Evolutionary conservation across 2,113 vertebrate species (phyloP).

Genomic region (Irena cyanogastra): DNA sequence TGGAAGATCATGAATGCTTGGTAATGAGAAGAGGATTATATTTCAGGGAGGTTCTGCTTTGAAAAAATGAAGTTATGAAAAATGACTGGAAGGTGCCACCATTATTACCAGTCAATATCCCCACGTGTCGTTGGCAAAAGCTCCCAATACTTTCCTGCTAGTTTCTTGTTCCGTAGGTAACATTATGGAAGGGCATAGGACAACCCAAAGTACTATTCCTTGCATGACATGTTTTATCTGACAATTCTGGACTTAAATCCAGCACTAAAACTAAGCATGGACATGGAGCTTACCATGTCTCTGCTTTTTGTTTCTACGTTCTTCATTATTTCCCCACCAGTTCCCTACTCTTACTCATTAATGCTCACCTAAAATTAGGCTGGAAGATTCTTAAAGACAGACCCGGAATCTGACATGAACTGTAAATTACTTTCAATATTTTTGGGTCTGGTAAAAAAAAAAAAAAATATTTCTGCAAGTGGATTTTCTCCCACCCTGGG

Average conservation of each 20-base stretch:
- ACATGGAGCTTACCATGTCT: not conserved
- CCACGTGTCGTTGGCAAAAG: not conserved
- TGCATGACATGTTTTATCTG: not conserved
- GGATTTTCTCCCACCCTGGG: not conserved
- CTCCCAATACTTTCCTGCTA: not conserved
- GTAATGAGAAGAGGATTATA: not conserved
- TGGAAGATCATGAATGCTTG: not conserved
- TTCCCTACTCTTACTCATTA: not conserved
- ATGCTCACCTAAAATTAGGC: not conserved
- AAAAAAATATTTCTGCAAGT: not conserved
- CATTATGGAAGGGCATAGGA: not conserved
- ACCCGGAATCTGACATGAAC: rapidly evolving
- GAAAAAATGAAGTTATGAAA: not conserved
- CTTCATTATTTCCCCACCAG: not conserved
- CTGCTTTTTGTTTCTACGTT: not conserved
- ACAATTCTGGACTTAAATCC: not conserved
- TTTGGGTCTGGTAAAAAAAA: not conserved
- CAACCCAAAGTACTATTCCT: not conserved
- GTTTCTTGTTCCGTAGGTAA: not conserved
- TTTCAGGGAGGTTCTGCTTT: not conserved
- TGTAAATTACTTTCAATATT: not conserved
- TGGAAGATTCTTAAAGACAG: not conserved
- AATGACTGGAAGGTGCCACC: not conserved
- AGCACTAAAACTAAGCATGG: not conserved
- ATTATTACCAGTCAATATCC: not conserved